Conservation (phyloP, 1,140 invertebrate species). For the Bombyx mori region ASM3026992v2 NC_085116.1:11131501-11132000, state of each 20-base stretch:
- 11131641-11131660: neutral
- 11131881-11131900: constrained; percentile 39
- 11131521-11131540: too few relatives aligned
- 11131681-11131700: neutral
- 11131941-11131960: constrained; percentile 35
- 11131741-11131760: too few relatives aligned
- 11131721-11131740: too few relatives aligned
- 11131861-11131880: constrained; percentile 64
- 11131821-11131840: constrained; percentile 56
- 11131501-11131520: too few relatives aligned
- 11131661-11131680: neutral
- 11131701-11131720: too few relatives aligned
- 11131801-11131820: constrained; percentile 57
- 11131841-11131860: constrained; percentile 54
- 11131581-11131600: too few relatives aligned
- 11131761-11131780: too few relatives aligned
- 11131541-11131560: too few relatives aligned
- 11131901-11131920: constrained; percentile 44
- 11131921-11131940: constrained; percentile 29
- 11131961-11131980: constrained; percentile 17
- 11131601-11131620: too few relatives aligned
- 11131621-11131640: neutral
- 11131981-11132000: too few relatives aligned
- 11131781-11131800: too few relatives aligned
- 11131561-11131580: too few relatives aligned